phyloP scores from a whole-genome alignment of 2,888 invertebrate genomes.

The Ophraella communa region DNA sequence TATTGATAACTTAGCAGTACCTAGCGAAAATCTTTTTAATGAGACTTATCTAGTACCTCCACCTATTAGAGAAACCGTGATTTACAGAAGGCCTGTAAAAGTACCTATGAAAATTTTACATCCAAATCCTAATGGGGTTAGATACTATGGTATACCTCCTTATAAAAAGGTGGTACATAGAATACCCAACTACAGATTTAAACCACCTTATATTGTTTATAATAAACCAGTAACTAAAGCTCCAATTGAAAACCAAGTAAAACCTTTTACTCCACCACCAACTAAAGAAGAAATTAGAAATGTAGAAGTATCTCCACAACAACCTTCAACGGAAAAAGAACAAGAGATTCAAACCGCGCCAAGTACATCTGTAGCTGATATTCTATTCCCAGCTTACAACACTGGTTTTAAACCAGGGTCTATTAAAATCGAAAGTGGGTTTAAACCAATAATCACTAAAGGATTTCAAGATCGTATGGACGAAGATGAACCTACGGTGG shows the following conservation, averaged over 20 bases:
- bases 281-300: constrained; percentile 38
- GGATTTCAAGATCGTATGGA: constrained; percentile 64
- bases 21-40: constrained; percentile 23
- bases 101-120: constrained; percentile 25
- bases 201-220: constrained; percentile 12
- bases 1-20: constrained; percentile 27
- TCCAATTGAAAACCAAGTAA: constrained; percentile 27
- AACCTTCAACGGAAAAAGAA: constrained; percentile 54
- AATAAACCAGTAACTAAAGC: constrained; percentile 19
- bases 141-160: constrained; percentile 22
- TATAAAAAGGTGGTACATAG: constrained; percentile 30
- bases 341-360: constrained; percentile 46
- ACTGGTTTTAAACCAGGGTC: constrained; percentile 82
- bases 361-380: constrained; percentile 30
- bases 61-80: background rate
- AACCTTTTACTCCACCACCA: constrained; percentile 10
- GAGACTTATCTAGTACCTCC: constrained; percentile 31
- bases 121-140: constrained; percentile 19
- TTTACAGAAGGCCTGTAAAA: constrained; percentile 11
- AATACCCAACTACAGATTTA: constrained; percentile 14
- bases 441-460: constrained; percentile 75
- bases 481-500: constrained; percentile 54
- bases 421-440: constrained; percentile 83
- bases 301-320: constrained; percentile 53
- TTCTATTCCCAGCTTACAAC: constrained; percentile 66